Evolutionary conservation across 1,140 invertebrate genomes (phyloP).

Genomic region (Chionoecetes opilio): DNA sequence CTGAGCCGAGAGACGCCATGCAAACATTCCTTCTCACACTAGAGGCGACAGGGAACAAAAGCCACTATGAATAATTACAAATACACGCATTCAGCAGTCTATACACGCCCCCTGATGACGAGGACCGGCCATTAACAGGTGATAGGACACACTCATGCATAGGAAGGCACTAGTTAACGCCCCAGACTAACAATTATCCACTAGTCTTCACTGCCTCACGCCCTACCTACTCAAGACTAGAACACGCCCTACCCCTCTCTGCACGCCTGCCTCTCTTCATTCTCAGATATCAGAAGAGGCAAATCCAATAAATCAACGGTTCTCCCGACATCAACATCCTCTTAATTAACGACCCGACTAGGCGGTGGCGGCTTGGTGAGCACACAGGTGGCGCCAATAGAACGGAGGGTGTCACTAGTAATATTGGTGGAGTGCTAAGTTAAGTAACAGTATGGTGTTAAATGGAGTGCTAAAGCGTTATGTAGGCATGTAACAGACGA

Average conservation of each 20-base stretch:
- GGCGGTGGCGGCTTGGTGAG: not conserved
- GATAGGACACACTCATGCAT: too few relatives aligned
- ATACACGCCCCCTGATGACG: too few relatives aligned
- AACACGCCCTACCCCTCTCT: not conserved
- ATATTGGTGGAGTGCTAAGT: not conserved
- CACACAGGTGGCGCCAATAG: not conserved
- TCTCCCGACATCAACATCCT: constrained; percentile 48
- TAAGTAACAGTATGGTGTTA: not conserved
- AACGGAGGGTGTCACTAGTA: not conserved
- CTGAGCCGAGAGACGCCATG: not conserved
- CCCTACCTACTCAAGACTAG: not conserved
- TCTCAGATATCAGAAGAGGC: not conserved
- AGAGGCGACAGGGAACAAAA: not conserved
- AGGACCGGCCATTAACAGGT: too few relatives aligned
- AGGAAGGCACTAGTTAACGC: too few relatives aligned
- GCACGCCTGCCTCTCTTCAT: constrained; percentile 1
- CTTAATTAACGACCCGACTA: constrained; percentile 10
- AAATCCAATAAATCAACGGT: constrained; percentile 55
- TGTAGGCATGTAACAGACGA: too few relatives aligned
- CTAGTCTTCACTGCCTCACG: not conserved
- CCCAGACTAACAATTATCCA: too few relatives aligned
- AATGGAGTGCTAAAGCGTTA: constrained; percentile 10
- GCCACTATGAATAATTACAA: not conserved
- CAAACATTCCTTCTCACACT: not conserved
- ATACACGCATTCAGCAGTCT: not conserved